Evolutionary conservation across 2,113 vertebrate species (phyloP).

Genomic region (Amphilophus citrinellus): DNA sequence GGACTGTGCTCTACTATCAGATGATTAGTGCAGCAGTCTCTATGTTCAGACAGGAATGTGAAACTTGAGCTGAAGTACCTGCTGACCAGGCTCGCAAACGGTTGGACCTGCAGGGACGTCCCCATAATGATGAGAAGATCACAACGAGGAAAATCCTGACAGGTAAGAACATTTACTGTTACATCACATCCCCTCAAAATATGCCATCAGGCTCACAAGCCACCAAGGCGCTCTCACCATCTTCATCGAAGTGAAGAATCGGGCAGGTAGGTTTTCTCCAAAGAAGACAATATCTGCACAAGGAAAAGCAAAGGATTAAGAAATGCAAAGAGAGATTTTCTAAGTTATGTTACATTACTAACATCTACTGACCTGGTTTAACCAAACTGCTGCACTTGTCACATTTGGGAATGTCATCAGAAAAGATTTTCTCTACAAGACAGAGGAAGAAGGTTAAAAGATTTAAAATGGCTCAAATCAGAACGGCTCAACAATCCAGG

Average conservation of each 20-base stretch:
- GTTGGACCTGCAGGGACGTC: conserved; percentile 93
- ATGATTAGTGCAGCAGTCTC: background rate
- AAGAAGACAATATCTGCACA: conserved; percentile 92
- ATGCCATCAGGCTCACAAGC: background rate
- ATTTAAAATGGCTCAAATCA: background rate
- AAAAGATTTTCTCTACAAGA: conserved; percentile 88
- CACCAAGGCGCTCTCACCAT: conserved; percentile 76
- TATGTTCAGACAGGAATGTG: background rate
- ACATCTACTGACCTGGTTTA: conserved; percentile 87
- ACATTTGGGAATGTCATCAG: conserved; percentile 86
- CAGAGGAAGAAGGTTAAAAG: background rate
- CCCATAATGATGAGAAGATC: conserved; percentile 95
- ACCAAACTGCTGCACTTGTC: conserved; percentile 89
- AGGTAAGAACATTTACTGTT: background rate
- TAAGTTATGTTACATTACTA: background rate
- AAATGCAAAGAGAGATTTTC: background rate
- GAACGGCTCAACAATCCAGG: background rate
- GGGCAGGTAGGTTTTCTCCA: conserved; percentile 88
- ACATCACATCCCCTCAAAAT: background rate
- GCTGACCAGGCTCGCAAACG: conserved; percentile 89
- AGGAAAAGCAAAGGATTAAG: background rate
- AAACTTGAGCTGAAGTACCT: conserved; percentile 77
- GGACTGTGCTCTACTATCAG: background rate
- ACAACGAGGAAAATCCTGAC: conserved; percentile 88
- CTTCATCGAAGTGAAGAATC: conserved; percentile 89